phyloP scores from a whole-genome alignment of 1,140 invertebrate species.

The Megalopta genalis region DNA sequence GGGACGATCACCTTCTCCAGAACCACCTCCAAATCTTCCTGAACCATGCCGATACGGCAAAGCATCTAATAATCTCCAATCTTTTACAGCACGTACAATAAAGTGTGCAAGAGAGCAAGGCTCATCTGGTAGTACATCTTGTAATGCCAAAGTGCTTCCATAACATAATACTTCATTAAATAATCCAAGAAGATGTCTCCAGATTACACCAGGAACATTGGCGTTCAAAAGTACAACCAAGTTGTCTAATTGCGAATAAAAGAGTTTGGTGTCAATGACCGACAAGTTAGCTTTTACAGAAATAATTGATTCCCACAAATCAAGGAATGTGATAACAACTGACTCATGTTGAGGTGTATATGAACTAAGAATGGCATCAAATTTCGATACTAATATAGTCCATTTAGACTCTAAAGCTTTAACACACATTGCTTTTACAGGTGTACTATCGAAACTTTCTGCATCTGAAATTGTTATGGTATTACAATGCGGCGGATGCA shows the following conservation, averaged over 20 bases:
- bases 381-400: slow-evolving; percentile 86
- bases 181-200: slow-evolving; percentile 90
- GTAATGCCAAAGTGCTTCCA: slow-evolving; percentile 91
- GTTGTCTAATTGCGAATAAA: slow-evolving; percentile 90
- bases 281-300: slow-evolving; percentile 94
- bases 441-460: slow-evolving; percentile 89
- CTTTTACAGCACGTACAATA: slow-evolving; percentile 90
- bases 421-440: slow-evolving; percentile 91
- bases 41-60: slow-evolving; percentile 82
- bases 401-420: slow-evolving; percentile 91
- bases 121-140: slow-evolving; percentile 92
- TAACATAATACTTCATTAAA: slow-evolving; percentile 95
- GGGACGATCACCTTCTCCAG: slow-evolving; percentile 82
- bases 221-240: slow-evolving; percentile 88
- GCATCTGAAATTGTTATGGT: slow-evolving; percentile 87
- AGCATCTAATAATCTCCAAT: slow-evolving; percentile 87
- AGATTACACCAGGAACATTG: slow-evolving; percentile 88
- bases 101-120: slow-evolving; percentile 91
- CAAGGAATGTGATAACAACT: slow-evolving; percentile 88
- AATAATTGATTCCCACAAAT: slow-evolving; percentile 94
- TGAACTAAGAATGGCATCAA: slow-evolving; percentile 79
- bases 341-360: slow-evolving; percentile 79
- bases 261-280: slow-evolving; percentile 92
- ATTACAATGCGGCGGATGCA: slow-evolving; percentile 80
- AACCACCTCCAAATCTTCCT: slow-evolving; percentile 81